Base-by-base conservation (phyloP, 2,888 invertebrate species). In the Suillia variegata region DNA sequence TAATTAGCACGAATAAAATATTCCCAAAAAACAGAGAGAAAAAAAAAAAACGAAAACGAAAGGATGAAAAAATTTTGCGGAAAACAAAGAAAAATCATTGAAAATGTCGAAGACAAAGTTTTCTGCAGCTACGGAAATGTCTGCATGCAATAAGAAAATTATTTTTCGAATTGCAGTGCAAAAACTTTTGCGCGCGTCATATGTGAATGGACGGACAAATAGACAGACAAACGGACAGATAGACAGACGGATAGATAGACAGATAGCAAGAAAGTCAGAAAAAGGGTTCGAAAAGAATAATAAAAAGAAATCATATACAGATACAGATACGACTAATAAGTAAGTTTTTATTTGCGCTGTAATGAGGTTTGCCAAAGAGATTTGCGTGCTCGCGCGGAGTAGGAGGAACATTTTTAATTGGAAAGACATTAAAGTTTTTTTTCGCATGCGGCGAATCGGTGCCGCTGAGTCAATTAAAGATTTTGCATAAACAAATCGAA, bases 61-160 rank as follows among this genome's bases (percentile, higher is more conserved):
- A 53, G 13, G 2, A 10, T 31, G n/a, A 54, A 45, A 22, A 45
- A 24, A 15, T 42, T 18, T 17, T 20, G 38, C 38, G 26, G 15
- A 31, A 15, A 18, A 34, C 18, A 52, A 33, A 20, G 21, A 6
- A 20, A 52, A 52, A 52, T 33, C 73, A 75, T 74, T 69, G 68
- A 50, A 64, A 66, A 63, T 67, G 67, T 68, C 64, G 65, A 69
- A 69, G 73, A 70, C 62, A 70, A 74, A 74, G 70, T 71, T 71
- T 71, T 67, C 54, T 22, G 31, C 48, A 24, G 59, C 31, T 50
- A n/a, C 48, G 51, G 33, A 47, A 45, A 18, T 61, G 54, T 54
- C 52, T 50, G 53, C 47, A 59, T 52, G 59, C 50, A 53, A 59
- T 56, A 34, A 24, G 55, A 48, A 59, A 54, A 50, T 47, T 5